Percentiles rank a stretch among this genome's conserved stretches.
phyloP scores from a whole-genome alignment of 2,797 vertebrate genomes.

The Sardinella longiceps region DNA sequence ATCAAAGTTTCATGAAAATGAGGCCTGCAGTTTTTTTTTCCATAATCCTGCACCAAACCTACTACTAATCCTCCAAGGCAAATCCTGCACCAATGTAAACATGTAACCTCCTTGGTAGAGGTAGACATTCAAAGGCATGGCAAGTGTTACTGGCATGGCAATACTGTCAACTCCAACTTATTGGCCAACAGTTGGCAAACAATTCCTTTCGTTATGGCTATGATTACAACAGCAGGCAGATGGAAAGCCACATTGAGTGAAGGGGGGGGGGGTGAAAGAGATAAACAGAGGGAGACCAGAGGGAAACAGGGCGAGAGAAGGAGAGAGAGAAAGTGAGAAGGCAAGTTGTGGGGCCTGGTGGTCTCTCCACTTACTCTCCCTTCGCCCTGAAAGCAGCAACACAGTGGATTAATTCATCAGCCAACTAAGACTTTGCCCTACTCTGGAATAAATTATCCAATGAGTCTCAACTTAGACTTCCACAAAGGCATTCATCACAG shows the following conservation, averaged over 20 bases:
- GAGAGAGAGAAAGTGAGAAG: background rate
- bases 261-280: background rate
- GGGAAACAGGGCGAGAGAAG: slow-evolving; percentile 29
- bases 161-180: slow-evolving; percentile 6
- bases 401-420: slow-evolving; percentile 78
- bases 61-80: too few relatives aligned
- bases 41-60: background rate
- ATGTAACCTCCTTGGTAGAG: background rate
- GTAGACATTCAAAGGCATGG: background rate
- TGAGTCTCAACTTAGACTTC: slow-evolving; percentile 67
- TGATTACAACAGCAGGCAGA: background rate
- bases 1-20: background rate
- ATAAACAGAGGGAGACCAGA: slow-evolving; percentile 32
- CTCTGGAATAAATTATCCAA: slow-evolving; percentile 76
- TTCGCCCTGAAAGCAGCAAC: slow-evolving; percentile 58
- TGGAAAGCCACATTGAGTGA: slow-evolving; percentile 7
- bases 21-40: background rate
- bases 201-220: slow-evolving; percentile 21
- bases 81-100: background rate
- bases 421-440: slow-evolving; percentile 68
- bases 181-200: slow-evolving; percentile 11
- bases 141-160: background rate
- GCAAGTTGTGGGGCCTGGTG: slow-evolving; percentile 32
- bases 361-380: slow-evolving; percentile 36
- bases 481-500: slow-evolving; percentile 31